phyloP scores from a whole-genome alignment of 2,888 invertebrate species.

The Agonopterix subpropinquella region DNA sequence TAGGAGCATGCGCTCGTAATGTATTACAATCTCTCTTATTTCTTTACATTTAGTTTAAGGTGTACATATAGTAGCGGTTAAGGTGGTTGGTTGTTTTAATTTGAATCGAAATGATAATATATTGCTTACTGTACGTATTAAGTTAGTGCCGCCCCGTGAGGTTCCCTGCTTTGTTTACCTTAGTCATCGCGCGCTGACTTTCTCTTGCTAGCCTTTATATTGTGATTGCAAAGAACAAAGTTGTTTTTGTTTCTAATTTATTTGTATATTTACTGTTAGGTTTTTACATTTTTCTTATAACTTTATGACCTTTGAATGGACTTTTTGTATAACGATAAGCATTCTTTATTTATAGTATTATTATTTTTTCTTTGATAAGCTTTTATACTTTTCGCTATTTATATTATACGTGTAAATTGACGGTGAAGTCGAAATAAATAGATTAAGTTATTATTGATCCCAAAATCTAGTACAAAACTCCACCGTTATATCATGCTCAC shows the following conservation, averaged over 20 bases:
- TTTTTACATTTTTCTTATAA: constrained; percentile 40
- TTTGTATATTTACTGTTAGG: constrained; percentile 67
- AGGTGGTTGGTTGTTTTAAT: constrained; percentile 64
- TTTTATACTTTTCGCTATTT: constrained; percentile 25
- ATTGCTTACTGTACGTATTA: constrained; percentile 41
- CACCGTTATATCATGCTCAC: not conserved
- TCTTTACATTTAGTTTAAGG: constrained; percentile 38
- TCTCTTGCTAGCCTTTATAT: constrained; percentile 37
- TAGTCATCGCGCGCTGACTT: constrained; percentile 18
- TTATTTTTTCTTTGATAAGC: constrained; percentile 25
- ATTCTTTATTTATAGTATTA: constrained; percentile 30
- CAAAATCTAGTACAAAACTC: constrained; percentile 48
- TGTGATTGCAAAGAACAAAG: constrained; percentile 69
- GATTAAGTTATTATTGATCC: constrained; percentile 45
- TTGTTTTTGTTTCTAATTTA: constrained; percentile 75
- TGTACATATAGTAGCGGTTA: constrained; percentile 51
- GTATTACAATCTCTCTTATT: constrained; percentile 57
- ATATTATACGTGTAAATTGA: constrained; percentile 2
- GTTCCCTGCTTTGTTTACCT: constrained; percentile 31
- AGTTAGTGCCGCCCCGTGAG: constrained; percentile 21
- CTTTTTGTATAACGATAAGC: constrained; percentile 34
- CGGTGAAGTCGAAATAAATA: constrained; percentile 23
- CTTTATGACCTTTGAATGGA: constrained; percentile 27
- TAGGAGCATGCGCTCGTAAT: constrained; percentile 16
- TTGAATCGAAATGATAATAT: constrained; percentile 57